phyloP scores from a whole-genome alignment of 2,888 invertebrate genomes.

The Leptinotarsa haldemani region DNA sequence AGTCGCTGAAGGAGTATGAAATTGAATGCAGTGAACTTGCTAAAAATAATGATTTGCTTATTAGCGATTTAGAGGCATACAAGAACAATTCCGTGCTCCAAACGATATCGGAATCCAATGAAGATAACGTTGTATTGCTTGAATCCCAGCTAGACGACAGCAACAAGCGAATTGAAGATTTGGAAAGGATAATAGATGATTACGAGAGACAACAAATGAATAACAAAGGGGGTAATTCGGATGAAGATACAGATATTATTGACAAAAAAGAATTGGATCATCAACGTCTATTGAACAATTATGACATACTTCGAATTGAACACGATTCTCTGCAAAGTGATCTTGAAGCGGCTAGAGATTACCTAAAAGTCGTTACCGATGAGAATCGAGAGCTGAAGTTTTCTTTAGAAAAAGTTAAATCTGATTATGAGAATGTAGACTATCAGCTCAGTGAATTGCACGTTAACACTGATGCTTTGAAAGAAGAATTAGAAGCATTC shows the following conservation, averaged over 20 bases:
- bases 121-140: constrained; percentile 74
- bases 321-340: constrained; percentile 46
- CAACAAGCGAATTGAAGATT: constrained; percentile 61
- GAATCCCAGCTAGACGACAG: constrained; percentile 73
- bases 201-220: constrained; percentile 33
- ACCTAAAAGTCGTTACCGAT: constrained; percentile 63
- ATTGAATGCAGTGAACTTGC: constrained; percentile 75
- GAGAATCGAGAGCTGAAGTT: constrained; percentile 62
- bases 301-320: constrained; percentile 50
- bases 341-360: constrained; percentile 69
- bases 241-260: constrained; percentile 27
- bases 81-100: constrained; percentile 76
- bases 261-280: constrained; percentile 49
- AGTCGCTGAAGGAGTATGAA: constrained; percentile 67
- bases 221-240: constrained; percentile 17
- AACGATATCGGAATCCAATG: constrained; percentile 79
- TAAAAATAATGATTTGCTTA: constrained; percentile 78
- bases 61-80: constrained; percentile 74
- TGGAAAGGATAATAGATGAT: constrained; percentile 60
- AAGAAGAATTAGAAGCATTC: constrained; percentile 61
- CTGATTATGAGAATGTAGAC: constrained; percentile 61
- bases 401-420: constrained; percentile 66
- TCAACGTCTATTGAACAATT: constrained; percentile 56
- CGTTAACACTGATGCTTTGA: constrained; percentile 66
- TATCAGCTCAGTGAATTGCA: constrained; percentile 65